These are phyloP conservation scores for Agriopis leucophaearia DNA, from an alignment of 2,888 invertebrate species.

Conservation along the genomic window DNA sequence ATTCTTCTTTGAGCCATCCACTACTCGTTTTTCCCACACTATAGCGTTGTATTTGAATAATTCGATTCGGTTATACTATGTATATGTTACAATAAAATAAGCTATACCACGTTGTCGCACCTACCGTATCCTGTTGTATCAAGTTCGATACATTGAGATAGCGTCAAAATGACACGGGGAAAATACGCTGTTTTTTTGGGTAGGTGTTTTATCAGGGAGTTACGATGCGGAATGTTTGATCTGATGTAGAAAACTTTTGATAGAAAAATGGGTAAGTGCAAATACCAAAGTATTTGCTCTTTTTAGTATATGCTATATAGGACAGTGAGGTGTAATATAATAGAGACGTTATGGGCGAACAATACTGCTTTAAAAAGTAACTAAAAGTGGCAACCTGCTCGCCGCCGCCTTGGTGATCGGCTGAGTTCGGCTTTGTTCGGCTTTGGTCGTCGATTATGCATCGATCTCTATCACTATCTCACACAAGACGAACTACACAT, in stretches of 20 bases:
- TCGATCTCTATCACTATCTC: no score
- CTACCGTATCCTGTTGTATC: constrained; percentile 20
- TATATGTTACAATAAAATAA: constrained; percentile 51
- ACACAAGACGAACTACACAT: no score
- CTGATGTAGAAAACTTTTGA: background rate
- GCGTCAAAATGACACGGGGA: constrained; percentile 13
- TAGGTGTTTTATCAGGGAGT: background rate
- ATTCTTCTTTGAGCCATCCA: constrained; percentile 7
- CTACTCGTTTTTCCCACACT: constrained; percentile 27
- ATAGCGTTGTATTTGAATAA: constrained; percentile 50
- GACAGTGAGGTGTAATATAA: no score
- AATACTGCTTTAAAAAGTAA: no score
- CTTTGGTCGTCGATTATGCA: no score
- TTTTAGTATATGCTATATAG: no score
- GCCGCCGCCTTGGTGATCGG: no score
- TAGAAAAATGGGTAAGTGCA: background rate
- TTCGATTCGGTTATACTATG: constrained; percentile 44
- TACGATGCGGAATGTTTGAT: background rate
- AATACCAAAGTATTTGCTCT: background rate
- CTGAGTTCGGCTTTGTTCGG: no score
- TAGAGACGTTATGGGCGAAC: no score
- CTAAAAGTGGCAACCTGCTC: no score
- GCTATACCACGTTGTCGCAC: constrained; percentile 30
- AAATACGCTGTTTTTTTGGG: constrained; percentile 19
- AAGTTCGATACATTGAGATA: constrained; percentile 18